A percentile compares a stretch with the other conserved stretches of the same genome.
These are phyloP conservation scores for Lobophora halterata DNA, from an alignment of 2,888 invertebrate genomes.

Conservation along the genomic window DNA sequence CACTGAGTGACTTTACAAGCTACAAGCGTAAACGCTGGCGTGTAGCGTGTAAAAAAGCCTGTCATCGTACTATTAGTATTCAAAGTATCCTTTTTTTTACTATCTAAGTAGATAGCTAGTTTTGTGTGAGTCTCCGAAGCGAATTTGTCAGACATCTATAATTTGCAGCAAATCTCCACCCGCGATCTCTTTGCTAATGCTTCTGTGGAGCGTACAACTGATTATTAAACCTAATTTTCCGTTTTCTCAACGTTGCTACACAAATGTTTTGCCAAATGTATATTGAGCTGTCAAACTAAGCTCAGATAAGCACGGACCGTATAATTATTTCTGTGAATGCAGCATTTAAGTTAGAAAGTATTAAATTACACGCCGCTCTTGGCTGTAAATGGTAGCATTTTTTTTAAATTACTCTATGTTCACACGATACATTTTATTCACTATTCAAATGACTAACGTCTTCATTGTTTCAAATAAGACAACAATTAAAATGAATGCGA, in stretches of 20 bases:
- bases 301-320: slow-evolving; percentile 57
- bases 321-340: slow-evolving; percentile 67
- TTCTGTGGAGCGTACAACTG: slow-evolving; percentile 12
- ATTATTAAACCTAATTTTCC: slow-evolving; percentile 18
- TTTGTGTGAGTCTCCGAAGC: no score
- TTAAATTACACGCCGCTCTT: slow-evolving; percentile 61
- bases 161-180: slow-evolving; percentile 15
- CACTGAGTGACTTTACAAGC: neutral
- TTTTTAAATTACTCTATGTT: slow-evolving; percentile 49
- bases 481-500: slow-evolving; percentile 37
- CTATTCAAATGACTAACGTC: slow-evolving; percentile 55
- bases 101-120: no score
- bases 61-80: no score
- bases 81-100: no score
- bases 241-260: slow-evolving; percentile 33
- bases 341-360: slow-evolving; percentile 60
- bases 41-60: no score
- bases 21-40: no score
- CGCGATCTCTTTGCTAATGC: slow-evolving; percentile 19
- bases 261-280: slow-evolving; percentile 58
- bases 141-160: slow-evolving; percentile 7
- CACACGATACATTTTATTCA: slow-evolving; percentile 60
- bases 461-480: slow-evolving; percentile 57
- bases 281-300: slow-evolving; percentile 67
- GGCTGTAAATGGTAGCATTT: slow-evolving; percentile 50